Evolutionary conservation across 2,797 vertebrate species (phyloP), one percentile per base, ranked within the genome.

Genomic region (Acrossocheilus fasciatus): DNA sequence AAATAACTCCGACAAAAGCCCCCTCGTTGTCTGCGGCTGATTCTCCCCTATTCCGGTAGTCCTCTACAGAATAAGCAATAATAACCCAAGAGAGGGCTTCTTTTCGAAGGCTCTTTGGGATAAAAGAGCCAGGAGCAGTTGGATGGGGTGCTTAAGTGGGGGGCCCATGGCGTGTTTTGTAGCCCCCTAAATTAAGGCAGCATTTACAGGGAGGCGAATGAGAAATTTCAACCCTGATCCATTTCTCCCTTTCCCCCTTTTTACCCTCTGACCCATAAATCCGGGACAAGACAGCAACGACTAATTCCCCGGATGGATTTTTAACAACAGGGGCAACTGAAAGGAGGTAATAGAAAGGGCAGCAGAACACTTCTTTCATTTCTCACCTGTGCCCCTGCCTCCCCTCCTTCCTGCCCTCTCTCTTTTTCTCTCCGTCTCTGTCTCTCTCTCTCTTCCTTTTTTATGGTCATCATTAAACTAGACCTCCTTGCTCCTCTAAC

Each of bases 381-480:
- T 87, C 75, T 72, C 85, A 81, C 85, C 57, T 86, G 81, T 83
- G 80, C 68, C 81, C 82, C 66, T 79, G 23, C 52, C 0, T 6
- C 57, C 20, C 59, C 50, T 41, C 70, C 72, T 8, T 41, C 45
- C 68, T 81, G 66, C 64, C 26, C 69, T 26, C 45, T 50, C 79
- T 86, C 76, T 30, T 39, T 72, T 23, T 72, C 87, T 85, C 87
- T 85, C 87, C 83, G 85, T 88, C 87, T 77, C 88, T 84, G 80
- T 80, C 77, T 84, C 83, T 77, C 88, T 84, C 82, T 80, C 83
- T 78, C 86, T 84, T 78, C 87, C 86, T 87, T 89, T 92, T 91
- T 92, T 90, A 89, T 89, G 87, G 91, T 86, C 64, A 82, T 82
- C 88, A 90, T 89, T 88, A 88, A 69, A 87, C 83, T 83, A 88